These are phyloP conservation scores for Andrena trimmerana DNA, from an alignment of 2,888 invertebrate genomes.

Conservation along the genomic window DNA sequence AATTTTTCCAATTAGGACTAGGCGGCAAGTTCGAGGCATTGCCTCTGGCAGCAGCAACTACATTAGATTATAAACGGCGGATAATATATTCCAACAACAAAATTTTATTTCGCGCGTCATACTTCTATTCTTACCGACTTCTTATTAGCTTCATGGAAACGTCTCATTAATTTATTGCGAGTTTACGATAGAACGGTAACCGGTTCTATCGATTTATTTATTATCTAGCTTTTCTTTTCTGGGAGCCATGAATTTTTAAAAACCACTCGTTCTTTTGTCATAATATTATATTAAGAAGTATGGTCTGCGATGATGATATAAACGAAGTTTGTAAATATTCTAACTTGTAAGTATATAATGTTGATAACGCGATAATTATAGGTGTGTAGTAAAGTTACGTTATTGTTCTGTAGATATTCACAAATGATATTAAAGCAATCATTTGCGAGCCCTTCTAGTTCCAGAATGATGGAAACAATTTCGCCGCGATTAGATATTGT, in stretches of 20 bases:
- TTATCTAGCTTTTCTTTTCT: slow-evolving; percentile 25
- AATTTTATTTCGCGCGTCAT: slow-evolving; percentile 36
- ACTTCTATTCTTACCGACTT: slow-evolving; percentile 21
- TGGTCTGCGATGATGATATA: slow-evolving; percentile 33
- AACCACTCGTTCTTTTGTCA: slow-evolving; percentile 15
- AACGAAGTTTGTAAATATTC: slow-evolving; percentile 64
- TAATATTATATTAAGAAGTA: slow-evolving; percentile 23
- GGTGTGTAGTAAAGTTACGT: slow-evolving; percentile 35
- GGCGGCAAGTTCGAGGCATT: slow-evolving; percentile 82
- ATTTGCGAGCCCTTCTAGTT: slow-evolving; percentile 50
- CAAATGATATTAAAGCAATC: slow-evolving; percentile 50
- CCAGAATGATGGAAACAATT: slow-evolving; percentile 17
- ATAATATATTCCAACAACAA: slow-evolving; percentile 55
- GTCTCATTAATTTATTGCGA: slow-evolving; percentile 53
- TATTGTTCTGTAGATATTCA: slow-evolving; percentile 64
- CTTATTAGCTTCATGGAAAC: slow-evolving; percentile 13
- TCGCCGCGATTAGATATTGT: slow-evolving; percentile 40
- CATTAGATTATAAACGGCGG: slow-evolving; percentile 81
- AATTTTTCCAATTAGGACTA: slow-evolving; percentile 81
- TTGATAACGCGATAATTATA: slow-evolving; percentile 43
- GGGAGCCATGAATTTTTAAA: neutral
- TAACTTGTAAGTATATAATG: slow-evolving; percentile 61
- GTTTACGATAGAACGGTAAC: slow-evolving; percentile 5
- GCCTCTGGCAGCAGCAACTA: slow-evolving; percentile 84
- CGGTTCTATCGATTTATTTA: slow-evolving; percentile 36